These are phyloP conservation scores for Zootermopsis nevadensis DNA, from an alignment of 2,888 invertebrate species.

Conservation along the genomic window DNA sequence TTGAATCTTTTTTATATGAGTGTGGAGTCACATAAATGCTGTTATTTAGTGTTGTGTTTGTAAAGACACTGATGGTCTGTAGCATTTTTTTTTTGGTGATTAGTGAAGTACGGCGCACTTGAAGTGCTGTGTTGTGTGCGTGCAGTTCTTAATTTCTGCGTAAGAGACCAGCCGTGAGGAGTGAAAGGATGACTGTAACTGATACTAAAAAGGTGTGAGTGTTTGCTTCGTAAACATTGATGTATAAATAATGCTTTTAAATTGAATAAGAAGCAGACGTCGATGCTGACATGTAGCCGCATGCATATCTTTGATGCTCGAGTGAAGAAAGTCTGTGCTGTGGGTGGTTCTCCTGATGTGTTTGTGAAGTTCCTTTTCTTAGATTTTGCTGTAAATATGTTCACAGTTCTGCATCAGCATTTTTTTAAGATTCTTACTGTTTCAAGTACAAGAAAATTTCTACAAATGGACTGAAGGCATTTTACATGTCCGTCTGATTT, in stretches of 20 bases:
- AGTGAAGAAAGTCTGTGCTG: background rate
- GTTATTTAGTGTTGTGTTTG: background rate
- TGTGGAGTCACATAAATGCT: background rate
- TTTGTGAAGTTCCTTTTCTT: background rate
- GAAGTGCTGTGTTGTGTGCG: constrained; percentile 12
- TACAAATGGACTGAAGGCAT: background rate
- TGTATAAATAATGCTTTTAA: constrained; percentile 3
- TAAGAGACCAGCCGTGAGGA: background rate
- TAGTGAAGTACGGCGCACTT: background rate
- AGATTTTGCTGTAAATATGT: background rate
- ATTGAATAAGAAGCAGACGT: background rate
- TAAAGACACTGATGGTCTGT: background rate
- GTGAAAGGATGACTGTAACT: background rate
- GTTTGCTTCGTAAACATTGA: background rate
- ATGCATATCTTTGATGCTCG: background rate
- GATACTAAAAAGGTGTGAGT: background rate
- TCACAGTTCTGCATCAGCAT: background rate
- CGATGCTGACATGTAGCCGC: background rate
- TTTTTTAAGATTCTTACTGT: background rate
- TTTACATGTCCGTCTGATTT: background rate
- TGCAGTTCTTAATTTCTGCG: background rate
- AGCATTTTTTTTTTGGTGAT: background rate
- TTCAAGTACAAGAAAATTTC: background rate
- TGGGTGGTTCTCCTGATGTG: background rate
- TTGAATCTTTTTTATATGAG: background rate